Base-by-base conservation (phyloP, 2,888 invertebrate species). In the Torymus tubicola region DNA sequence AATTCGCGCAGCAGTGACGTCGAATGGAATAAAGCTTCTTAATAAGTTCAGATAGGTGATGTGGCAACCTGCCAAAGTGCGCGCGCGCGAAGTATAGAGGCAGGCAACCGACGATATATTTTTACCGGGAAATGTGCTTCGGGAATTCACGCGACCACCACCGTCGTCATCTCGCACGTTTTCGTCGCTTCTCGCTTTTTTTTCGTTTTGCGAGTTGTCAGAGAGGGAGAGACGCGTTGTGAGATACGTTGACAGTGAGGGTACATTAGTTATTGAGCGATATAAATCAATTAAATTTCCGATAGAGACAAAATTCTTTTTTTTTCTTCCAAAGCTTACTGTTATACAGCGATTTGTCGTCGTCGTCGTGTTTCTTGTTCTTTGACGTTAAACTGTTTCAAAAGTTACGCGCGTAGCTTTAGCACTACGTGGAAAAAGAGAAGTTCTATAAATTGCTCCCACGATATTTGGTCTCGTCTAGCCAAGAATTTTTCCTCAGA, bases 1-100 rank as follows among this genome's bases (percentile, higher is more conserved):
- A 42, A 42, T 42, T 42, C 42, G 8, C 42, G 42, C 42, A 8
- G 8, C 42, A 42, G 50, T 67, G 65, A 74, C 74, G 58, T 67
- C 31, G 18, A 5, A 5, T 21, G 61, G 61, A 58, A 65, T 61
- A 31, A 75, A 68, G 52, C 24, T 71, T 71, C 61, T 68, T 75
- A 75, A 75, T 75, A 75, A 68, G 68, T 53, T 61, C 14, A 53
- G 68, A 68, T 75, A 16, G 68, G 75, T 68, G 60, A 68, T 16
- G 5, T 75, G 75, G 75, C 67, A 31, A 13, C 2, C 16, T 75
- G 68, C 75, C 75, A 75, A 68, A 68, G 55, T 16, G 52, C 14
- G 2, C 21, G 42, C 18, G 72, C n/a, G 18, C 12, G 50, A 4
- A 10, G 4, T 42, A 64, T 42, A 42, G 42, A 42, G 31, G 31